Base-by-base conservation (phyloP, 2,888 invertebrate genomes). In the Neoascia interrupta region DNA sequence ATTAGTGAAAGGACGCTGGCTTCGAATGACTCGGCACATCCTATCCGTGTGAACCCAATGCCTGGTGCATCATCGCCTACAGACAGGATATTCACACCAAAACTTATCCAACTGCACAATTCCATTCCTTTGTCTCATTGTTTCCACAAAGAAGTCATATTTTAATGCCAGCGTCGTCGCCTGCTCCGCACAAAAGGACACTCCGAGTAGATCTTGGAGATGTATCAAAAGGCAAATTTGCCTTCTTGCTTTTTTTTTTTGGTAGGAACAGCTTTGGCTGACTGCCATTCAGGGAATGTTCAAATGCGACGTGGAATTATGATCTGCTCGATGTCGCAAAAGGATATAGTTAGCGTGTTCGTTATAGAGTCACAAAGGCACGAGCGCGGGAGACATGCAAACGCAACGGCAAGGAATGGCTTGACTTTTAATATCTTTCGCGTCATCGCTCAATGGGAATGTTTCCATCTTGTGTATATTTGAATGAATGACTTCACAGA, bases 351-450 rank as follows among this genome's bases (percentile, higher is more conserved):
- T 37, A 41, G 47, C 58, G 5, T 56, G 31, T n/a, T 31, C 3
- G 31, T 6, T 31, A n/a, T 6, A 31, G 31, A n/a, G 8, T 3
- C 8, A 31, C 3, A 6, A 5, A 3, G 8, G 10, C 31, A n/a
- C n/a, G 21, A 6, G 5, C 11, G 37, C 6, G 10, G 21, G 47
- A 8, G 45, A n/a, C n/a, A n/a, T n/a, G n/a, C n/a, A n/a, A n/a
- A n/a, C n/a, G 31, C 19, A 15, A 11, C 23, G 6, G 37, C 37
- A 10, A 10, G 60, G 13, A 61, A 45, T 15, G 34, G 49, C 47
- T 72, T 51, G 79, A 73, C 56, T 68, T 73, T 79, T 66, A 73
- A 73, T 79, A 79, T 79, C 73, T 79, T 51, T 39, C 66, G 53
- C 61, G 34, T 73, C 79, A 73, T 79, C 79, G 63, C 66, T 73